Conservation (phyloP, 2,888 invertebrate genomes). For the Callosobruchus maculatus region DNA sequence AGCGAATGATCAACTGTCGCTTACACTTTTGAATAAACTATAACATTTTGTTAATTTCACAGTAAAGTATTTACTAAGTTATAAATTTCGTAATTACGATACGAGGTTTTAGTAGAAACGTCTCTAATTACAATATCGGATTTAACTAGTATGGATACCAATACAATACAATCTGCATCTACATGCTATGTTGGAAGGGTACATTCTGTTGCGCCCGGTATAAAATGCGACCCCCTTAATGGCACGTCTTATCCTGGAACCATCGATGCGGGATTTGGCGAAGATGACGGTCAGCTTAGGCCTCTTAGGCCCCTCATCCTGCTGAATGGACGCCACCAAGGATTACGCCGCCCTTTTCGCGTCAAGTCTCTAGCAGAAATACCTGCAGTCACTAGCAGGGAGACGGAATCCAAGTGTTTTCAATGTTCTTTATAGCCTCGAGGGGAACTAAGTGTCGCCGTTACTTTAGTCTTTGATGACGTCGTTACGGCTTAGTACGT, state of each 20-base stretch:
- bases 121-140: too few relatives aligned
- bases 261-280: slow-evolving; percentile 29
- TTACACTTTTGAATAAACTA: too few relatives aligned
- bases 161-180: too few relatives aligned
- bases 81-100: too few relatives aligned
- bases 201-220: neutral
- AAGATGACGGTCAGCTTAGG: slow-evolving; percentile 42
- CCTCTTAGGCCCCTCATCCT: slow-evolving; percentile 25
- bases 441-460: neutral
- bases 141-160: too few relatives aligned
- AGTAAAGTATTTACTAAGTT: too few relatives aligned
- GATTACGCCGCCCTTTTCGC: slow-evolving; percentile 26
- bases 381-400: neutral
- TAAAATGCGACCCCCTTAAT: neutral
- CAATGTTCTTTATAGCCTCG: neutral
- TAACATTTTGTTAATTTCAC: too few relatives aligned
- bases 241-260: neutral
- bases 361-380: slow-evolving; percentile 1
- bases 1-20: too few relatives aligned
- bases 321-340: slow-evolving; percentile 20
- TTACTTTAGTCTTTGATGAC: neutral
- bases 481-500: neutral
- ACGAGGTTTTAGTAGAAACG: too few relatives aligned
- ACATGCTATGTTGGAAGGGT: neutral
- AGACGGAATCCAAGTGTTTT: neutral